Base-by-base conservation (phyloP, 2,797 vertebrate species). In the Rhadinocentrus ornatus region DNA sequence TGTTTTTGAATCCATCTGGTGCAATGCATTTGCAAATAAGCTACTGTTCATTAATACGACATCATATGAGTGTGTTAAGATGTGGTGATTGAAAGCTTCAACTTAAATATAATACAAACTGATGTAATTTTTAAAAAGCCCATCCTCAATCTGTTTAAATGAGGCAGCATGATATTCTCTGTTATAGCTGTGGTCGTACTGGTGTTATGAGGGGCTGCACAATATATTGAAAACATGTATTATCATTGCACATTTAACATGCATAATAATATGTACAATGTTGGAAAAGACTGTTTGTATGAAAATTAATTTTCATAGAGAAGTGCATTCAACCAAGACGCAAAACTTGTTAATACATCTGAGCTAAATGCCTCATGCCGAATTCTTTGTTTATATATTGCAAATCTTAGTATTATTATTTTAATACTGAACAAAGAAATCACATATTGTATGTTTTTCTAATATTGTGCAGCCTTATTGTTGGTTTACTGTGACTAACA, bases 11-110 rank as follows among this genome's bases (percentile, higher is more conserved):
- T 84, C 74, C 62, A 62, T 88, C 81, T 86, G 76, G 80, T 88
- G 81, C 81, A 85, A 71, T 81, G 75, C 77, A 80, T 87, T 83
- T 83, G 70, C 73, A 85, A 88, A 83, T 79, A 71, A 72, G 80
- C 70, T 76, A 76, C 76, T 67, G 59, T 71, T 85, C 69, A 81
- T 83, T 88, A 81, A 83, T 80, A 71, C 74, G 50, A 83, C 77
- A 54, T 72, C 72, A 50, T 44, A 77, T 80, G 75, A 73, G 68
- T 62, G 75, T 77, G 84, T 78, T 62, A 53, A 77, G 75, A 77
- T 29, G 75, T 86, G 81, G 66, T 68, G 61, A 78, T 73, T 73
- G 18, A 8, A 50, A 9, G 20, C n/a, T 22, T n/a, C n/a, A n/a
- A n/a, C n/a, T n/a, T n/a, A n/a, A 34, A 34, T 9, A 34, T 9